phyloP scores from a whole-genome alignment of 1,140 invertebrate genomes.

The Apolygus lucorum region DNA sequence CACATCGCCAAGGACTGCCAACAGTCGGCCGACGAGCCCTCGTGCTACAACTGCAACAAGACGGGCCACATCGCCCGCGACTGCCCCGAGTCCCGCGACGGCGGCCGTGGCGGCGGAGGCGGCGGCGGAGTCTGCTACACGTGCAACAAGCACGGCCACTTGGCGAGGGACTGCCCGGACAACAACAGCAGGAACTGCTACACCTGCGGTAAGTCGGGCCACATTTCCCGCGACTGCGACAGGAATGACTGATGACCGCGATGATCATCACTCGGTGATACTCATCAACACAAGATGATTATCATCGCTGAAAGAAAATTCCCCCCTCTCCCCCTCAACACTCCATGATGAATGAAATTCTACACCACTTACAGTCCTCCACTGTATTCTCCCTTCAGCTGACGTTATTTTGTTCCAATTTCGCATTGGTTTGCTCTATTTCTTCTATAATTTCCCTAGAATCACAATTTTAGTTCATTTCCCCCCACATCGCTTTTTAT shows the following conservation, averaged over 20 bases:
- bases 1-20: slow-evolving; percentile 86
- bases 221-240: slow-evolving; percentile 82
- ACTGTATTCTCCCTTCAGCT: no score
- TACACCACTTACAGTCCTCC: no score
- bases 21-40: slow-evolving; percentile 65
- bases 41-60: slow-evolving; percentile 84
- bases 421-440: no score
- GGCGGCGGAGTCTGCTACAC: slow-evolving; percentile 66
- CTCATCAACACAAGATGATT: no score
- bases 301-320: no score
- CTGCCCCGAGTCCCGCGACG: slow-evolving; percentile 62
- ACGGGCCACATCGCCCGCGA: slow-evolving; percentile 81
- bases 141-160: slow-evolving; percentile 80
- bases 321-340: background rate
- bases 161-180: slow-evolving; percentile 80
- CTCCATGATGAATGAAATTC: background rate
- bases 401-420: no score
- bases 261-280: background rate
- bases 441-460: no score
- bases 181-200: slow-evolving; percentile 74
- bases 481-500: no score
- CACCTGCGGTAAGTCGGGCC: slow-evolving; percentile 77
- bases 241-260: slow-evolving; percentile 39
- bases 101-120: slow-evolving; percentile 43
- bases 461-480: no score